phyloP scores from a whole-genome alignment of 2,888 invertebrate species.

The Rhimphoctona megacephalus region DNA sequence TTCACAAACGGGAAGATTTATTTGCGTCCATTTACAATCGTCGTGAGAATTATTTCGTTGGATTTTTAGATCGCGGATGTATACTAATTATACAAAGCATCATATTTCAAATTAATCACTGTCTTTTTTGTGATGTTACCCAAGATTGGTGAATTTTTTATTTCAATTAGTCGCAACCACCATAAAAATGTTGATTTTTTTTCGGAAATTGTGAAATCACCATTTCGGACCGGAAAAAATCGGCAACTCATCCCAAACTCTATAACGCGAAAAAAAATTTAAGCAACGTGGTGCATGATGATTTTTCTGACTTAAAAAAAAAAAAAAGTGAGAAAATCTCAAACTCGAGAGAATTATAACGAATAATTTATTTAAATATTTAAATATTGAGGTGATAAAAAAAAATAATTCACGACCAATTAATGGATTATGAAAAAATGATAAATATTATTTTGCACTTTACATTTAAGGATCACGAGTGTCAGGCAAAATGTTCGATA shows the following conservation, averaged over 20 bases:
- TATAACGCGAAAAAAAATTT: not conserved
- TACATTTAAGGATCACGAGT: slow-evolving; percentile 38
- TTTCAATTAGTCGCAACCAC: not conserved
- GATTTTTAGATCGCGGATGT: not conserved
- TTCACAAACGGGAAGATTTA: not conserved
- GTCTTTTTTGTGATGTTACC: not conserved
- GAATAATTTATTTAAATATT: not conserved
- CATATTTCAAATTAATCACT: not conserved
- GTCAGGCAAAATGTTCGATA: slow-evolving; percentile 21
- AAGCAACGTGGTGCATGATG: not conserved
- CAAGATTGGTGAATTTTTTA: not conserved
- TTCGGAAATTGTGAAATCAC: not conserved
- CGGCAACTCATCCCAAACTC: not conserved
- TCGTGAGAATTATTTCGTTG: not conserved
- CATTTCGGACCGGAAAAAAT: not conserved
- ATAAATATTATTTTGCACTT: slow-evolving; percentile 38
- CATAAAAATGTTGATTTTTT: not conserved
- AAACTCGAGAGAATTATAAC: not conserved
- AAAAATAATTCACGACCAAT: slow-evolving; percentile 1
- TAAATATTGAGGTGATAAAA: not conserved
- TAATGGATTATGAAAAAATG: slow-evolving; percentile 9
- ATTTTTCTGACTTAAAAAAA: not conserved
- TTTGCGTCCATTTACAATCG: not conserved
- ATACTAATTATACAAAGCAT: not conserved
- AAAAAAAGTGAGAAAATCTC: not conserved